Evolutionary conservation across 2,888 invertebrate genomes (phyloP).

Genomic region (Brassicogethes aeneus): DNA sequence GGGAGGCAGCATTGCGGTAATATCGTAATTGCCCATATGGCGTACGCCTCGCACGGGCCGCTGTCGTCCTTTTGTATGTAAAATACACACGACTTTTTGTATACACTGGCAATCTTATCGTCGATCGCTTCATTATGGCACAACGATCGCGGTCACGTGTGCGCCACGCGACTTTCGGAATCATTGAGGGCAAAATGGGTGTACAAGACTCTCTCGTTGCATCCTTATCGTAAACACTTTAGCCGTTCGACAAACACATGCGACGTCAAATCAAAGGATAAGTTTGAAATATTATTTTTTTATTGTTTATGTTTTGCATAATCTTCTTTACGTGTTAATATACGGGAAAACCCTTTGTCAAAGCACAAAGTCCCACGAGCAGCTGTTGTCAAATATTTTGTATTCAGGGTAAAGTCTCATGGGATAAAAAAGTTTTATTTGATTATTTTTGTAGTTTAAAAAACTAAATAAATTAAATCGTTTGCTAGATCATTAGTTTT

Average conservation of each 20-base stretch:
- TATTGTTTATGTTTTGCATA: no score
- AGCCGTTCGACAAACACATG: conserved; percentile 39
- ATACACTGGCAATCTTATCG: conserved; percentile 14
- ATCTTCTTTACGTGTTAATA: no score
- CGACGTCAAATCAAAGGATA: conserved; percentile 20
- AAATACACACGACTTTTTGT: conserved; percentile 13
- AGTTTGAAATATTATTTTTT: conserved; percentile 32
- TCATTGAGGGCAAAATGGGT: conserved; percentile 27
- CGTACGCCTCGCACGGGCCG: conserved; percentile 6
- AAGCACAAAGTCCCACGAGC: no score
- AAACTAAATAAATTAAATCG: no score
- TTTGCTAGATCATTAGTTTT: no score
- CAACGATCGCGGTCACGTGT: conserved; percentile 27
- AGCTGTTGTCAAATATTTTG: no score
- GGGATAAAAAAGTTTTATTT: no score
- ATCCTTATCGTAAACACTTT: conserved; percentile 35
- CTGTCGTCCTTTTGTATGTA: not conserved
- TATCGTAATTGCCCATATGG: not conserved
- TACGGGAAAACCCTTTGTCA: no score
- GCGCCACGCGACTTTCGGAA: conserved; percentile 21
- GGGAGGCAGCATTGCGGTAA: not conserved
- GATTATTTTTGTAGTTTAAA: no score
- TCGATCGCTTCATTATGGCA: conserved; percentile 26
- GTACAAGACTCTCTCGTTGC: conserved; percentile 32
- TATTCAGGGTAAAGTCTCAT: no score